Conservation (phyloP, 1,140 invertebrate genomes). For the Aleiodes sp. region DNA sequence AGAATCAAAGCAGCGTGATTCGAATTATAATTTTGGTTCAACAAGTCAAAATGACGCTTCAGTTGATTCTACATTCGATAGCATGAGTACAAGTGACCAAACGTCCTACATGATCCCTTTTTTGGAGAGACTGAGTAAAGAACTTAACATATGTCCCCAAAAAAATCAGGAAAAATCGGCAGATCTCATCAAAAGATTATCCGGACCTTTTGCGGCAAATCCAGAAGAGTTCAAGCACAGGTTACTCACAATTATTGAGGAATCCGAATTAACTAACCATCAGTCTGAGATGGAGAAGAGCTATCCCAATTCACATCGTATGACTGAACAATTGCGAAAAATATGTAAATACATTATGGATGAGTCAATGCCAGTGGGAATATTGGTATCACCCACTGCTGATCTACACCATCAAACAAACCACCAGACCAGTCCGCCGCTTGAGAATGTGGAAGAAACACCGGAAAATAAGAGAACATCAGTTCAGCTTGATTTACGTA, state of each 20-base stretch:
- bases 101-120: not conserved
- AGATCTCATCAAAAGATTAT: not conserved
- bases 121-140: not conserved
- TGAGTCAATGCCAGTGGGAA: not conserved
- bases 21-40: not conserved
- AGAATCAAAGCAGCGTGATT: not conserved
- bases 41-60: not conserved
- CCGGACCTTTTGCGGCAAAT: not conserved
- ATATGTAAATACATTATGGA: not conserved
- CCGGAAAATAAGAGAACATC: no score
- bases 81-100: not conserved
- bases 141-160: not conserved
- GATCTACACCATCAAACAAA: not conserved
- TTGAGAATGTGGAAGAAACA: not conserved
- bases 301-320: not conserved
- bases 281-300: not conserved
- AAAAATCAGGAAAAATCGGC: not conserved
- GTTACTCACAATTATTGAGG: conserved; percentile 3
- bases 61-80: not conserved
- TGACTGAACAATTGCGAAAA: not conserved
- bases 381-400: not conserved
- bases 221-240: not conserved
- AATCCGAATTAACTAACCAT: not conserved
- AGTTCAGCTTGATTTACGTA: not conserved
- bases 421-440: not conserved